A percentile compares a stretch with the other conserved stretches of the same genome.
Evolutionary conservation across 2,888 invertebrate genomes (phyloP).

Genomic region (Stratiomys singularior): DNA sequence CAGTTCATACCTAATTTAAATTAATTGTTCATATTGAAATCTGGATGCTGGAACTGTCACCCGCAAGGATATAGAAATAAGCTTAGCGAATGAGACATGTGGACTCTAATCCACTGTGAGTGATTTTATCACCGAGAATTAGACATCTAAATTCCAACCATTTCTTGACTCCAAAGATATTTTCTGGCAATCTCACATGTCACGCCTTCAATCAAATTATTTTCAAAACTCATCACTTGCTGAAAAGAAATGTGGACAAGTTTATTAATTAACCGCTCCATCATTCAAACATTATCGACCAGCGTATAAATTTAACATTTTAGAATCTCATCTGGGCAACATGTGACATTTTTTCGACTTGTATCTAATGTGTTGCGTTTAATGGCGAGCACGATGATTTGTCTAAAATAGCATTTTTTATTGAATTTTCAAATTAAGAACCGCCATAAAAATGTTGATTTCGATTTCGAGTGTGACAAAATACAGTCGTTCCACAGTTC

Average conservation of each 20-base stretch:
- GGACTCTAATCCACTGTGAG: not conserved
- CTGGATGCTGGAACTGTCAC: no score
- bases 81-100: no score
- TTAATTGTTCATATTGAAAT: no score
- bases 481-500: slow-evolving; percentile 7
- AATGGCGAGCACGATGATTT: not conserved
- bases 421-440: not conserved
- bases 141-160: not conserved
- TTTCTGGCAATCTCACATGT: not conserved
- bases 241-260: slow-evolving; percentile 19
- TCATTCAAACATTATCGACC: slow-evolving; percentile 20
- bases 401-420: not conserved
- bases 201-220: slow-evolving; percentile 37
- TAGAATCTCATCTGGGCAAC: slow-evolving; percentile 28
- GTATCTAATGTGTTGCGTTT: not conserved
- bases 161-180: not conserved
- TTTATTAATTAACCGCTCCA: slow-evolving; percentile 19
- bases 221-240: slow-evolving; percentile 14
- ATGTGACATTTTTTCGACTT: slow-evolving; percentile 2
- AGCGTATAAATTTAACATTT: slow-evolving; percentile 16
- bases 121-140: not conserved
- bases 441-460: slow-evolving; percentile 7
- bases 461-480: slow-evolving; percentile 28
- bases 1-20: no score
- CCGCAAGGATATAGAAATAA: no score